Evolutionary conservation across 23 tunicate species (phyloP).

Genomic region (Phallusia fumigata): DNA sequence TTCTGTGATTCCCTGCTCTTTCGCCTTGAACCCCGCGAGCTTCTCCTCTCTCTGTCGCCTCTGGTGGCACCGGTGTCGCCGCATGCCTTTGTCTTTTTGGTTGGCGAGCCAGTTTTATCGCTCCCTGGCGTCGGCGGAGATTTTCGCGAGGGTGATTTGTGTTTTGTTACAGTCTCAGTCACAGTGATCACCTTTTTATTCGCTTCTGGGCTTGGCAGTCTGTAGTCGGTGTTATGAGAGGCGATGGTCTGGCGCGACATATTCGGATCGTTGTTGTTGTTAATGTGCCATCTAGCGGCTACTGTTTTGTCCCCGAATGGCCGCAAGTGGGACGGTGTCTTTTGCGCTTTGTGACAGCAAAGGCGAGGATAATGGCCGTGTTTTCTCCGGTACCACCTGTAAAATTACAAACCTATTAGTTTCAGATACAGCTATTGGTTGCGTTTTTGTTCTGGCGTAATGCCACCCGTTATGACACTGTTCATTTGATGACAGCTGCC

Average conservation of each 20-base stretch:
- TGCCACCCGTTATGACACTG: no score
- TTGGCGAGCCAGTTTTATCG: slow-evolving; percentile 18
- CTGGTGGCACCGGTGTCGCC: not conserved
- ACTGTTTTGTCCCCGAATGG: slow-evolving; percentile 34
- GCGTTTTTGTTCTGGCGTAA: no score
- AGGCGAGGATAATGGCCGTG: slow-evolving; percentile 41
- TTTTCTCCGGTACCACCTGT: slow-evolving; percentile 52
- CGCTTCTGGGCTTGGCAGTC: slow-evolving; percentile 5
- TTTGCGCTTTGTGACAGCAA: not conserved
- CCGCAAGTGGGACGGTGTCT: slow-evolving; percentile 5
- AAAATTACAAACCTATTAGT: not conserved
- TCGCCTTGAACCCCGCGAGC: not conserved
- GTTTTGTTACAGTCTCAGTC: slow-evolving; percentile 16
- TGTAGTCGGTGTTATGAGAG: slow-evolving; percentile 28
- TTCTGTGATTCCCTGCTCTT: not conserved
- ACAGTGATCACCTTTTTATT: slow-evolving; percentile 13
- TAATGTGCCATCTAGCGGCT: slow-evolving; percentile 33
- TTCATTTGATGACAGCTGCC: no score
- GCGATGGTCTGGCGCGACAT: not conserved
- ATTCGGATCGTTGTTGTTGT: slow-evolving; percentile 11
- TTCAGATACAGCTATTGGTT: not conserved
- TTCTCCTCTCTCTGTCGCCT: not conserved
- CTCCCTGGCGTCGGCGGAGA: not conserved
- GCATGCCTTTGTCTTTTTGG: not conserved
- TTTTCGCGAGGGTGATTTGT: not conserved